phyloP scores from a whole-genome alignment of 2,888 invertebrate species.

The Tetragonula carbonaria region DNA sequence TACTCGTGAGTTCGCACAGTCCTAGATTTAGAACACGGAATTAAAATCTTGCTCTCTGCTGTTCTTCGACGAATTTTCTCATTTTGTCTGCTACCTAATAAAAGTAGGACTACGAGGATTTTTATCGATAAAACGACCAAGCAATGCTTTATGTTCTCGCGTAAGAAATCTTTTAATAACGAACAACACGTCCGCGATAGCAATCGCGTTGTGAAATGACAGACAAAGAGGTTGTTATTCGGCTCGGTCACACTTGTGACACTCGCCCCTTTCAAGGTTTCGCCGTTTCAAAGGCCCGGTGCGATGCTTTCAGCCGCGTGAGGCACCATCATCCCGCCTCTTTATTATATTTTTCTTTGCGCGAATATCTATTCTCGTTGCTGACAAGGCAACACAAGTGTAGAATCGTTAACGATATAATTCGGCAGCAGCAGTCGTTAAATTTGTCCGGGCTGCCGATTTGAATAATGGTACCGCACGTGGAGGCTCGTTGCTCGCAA shows the following conservation, averaged over 20 bases:
- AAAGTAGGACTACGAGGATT: too few species aligned
- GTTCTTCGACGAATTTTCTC: too few species aligned
- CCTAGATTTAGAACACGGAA: too few species aligned
- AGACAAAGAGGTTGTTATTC: constrained; percentile 53
- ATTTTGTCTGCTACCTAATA: too few species aligned
- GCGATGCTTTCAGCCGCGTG: background rate
- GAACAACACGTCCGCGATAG: background rate
- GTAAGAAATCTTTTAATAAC: background rate
- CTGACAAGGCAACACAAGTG: background rate
- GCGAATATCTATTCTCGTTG: background rate
- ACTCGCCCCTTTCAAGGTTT: constrained; percentile 8
- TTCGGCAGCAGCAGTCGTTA: background rate
- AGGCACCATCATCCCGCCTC: background rate
- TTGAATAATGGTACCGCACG: background rate
- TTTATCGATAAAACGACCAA: background rate
- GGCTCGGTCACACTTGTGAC: constrained; percentile 5
- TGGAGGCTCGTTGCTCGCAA: background rate
- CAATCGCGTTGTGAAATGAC: constrained; percentile 1
- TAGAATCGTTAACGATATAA: background rate
- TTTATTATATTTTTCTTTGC: background rate
- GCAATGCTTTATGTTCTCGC: background rate
- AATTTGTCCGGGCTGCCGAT: background rate
- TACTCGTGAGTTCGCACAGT: too few species aligned
- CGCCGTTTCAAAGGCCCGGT: constrained; percentile 52
- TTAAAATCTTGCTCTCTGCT: too few species aligned